Evolutionary conservation across 2,888 invertebrate genomes (phyloP).

Genomic region (Pecten maximus): DNA sequence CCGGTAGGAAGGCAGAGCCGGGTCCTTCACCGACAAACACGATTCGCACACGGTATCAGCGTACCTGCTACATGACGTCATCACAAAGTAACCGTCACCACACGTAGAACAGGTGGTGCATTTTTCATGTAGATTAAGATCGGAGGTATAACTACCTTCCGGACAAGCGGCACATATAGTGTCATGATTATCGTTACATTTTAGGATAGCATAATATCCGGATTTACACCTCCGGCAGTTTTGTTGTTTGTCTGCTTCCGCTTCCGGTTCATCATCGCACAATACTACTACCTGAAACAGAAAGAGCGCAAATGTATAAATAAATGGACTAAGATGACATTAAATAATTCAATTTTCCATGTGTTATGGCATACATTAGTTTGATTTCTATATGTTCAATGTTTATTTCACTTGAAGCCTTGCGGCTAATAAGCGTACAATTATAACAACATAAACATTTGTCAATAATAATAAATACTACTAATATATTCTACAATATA

Average conservation of each 20-base stretch:
- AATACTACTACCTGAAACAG: background rate
- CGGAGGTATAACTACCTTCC: constrained; percentile 55
- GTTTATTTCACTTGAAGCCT: no score
- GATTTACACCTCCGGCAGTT: constrained; percentile 63
- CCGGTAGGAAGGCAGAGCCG: constrained; percentile 37
- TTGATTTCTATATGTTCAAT: no score
- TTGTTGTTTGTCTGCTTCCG: background rate
- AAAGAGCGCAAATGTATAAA: no score
- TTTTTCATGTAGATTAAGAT: constrained; percentile 48
- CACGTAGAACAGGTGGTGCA: constrained; percentile 63
- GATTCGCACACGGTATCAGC: constrained; percentile 63
- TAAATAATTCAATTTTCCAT: no score
- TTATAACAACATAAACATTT: no score
- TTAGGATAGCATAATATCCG: constrained; percentile 62
- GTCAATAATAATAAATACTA: no score
- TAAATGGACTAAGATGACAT: no score
- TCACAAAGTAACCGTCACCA: constrained; percentile 57
- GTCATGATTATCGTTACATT: constrained; percentile 60
- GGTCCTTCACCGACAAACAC: constrained; percentile 51
- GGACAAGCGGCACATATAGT: constrained; percentile 66
- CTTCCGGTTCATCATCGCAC: background rate
- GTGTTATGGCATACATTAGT: no score
- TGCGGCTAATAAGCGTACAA: no score
- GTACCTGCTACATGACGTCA: constrained; percentile 56
- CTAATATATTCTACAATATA: no score